Percentiles rank a stretch among this genome's conserved stretches.
These are phyloP conservation scores for Meda fulgida DNA, from an alignment of 2,797 vertebrate genomes.

Conservation along the genomic window DNA sequence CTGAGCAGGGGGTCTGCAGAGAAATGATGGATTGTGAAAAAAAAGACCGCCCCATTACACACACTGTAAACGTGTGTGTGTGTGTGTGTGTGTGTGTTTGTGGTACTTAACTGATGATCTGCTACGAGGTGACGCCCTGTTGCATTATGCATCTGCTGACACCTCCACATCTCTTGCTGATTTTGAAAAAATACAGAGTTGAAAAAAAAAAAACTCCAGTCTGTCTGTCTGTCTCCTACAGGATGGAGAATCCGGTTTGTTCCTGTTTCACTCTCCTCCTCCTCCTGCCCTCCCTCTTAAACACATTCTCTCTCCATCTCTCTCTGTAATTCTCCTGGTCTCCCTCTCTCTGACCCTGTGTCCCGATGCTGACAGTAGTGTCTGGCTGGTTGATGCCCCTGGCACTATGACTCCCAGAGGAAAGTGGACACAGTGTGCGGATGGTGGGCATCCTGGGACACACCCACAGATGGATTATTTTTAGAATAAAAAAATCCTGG, in stretches of 20 bases:
- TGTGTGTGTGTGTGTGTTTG: not conserved
- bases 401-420: slow-evolving; percentile 41
- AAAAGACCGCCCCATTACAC: slow-evolving; percentile 15
- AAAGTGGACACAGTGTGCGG: slow-evolving; percentile 27
- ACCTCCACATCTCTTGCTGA: slow-evolving; percentile 30
- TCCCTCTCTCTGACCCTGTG: slow-evolving; percentile 24
- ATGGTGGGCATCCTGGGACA: slow-evolving; percentile 49
- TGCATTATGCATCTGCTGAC: slow-evolving; percentile 47
- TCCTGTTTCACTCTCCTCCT: slow-evolving; percentile 37
- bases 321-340: not conserved
- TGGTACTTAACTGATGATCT: not conserved
- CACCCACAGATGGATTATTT: slow-evolving; percentile 43
- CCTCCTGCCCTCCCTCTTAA: slow-evolving; percentile 16
- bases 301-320: not conserved
- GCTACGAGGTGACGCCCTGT: not conserved
- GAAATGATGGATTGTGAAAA: not conserved
- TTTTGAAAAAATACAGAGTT: slow-evolving; percentile 31
- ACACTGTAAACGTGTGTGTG: slow-evolving; percentile 15
- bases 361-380: slow-evolving; percentile 27
- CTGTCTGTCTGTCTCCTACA: slow-evolving; percentile 43
- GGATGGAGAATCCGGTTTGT: slow-evolving; percentile 55
- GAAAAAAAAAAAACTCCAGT: slow-evolving; percentile 7
- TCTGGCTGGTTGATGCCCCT: slow-evolving; percentile 47
- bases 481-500: slow-evolving; percentile 34
- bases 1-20: not conserved